These are phyloP conservation scores for Apis dorsata DNA, from an alignment of 1,140 invertebrate genomes.

Conservation along the genomic window DNA sequence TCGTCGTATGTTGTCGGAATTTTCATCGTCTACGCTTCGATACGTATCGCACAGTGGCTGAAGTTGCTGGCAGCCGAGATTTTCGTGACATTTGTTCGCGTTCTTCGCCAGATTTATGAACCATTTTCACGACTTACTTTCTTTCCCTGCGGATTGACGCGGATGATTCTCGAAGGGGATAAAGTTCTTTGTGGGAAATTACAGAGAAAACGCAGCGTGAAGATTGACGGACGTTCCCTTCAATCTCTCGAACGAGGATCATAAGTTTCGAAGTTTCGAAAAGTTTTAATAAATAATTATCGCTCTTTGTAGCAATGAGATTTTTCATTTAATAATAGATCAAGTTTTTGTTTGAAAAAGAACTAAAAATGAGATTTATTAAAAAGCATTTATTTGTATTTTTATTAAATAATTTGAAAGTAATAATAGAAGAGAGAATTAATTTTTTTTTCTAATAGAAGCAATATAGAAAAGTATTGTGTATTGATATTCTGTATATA, in stretches of 20 bases:
- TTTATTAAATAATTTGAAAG: too few relatives aligned
- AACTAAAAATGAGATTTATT: too few relatives aligned
- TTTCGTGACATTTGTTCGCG: conserved; percentile 12
- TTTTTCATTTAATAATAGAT: too few relatives aligned
- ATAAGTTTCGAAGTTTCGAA: background rate
- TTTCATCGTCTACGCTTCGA: conserved; percentile 46
- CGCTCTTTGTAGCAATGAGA: too few relatives aligned
- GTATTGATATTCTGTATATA: too few relatives aligned
- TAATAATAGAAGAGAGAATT: too few relatives aligned
- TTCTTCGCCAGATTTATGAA: conserved; percentile 19
- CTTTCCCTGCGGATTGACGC: background rate
- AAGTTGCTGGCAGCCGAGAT: background rate
- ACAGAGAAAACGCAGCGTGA: background rate
- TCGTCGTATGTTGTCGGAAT: conserved; percentile 42
- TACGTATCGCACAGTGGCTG: conserved; percentile 8
- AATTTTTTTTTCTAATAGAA: too few relatives aligned
- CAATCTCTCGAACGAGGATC: background rate
- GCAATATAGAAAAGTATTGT: too few relatives aligned
- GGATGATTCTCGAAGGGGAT: background rate
- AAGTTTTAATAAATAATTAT: too few relatives aligned
- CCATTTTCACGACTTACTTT: background rate
- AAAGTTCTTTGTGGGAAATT: background rate
- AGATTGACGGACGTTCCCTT: background rate
- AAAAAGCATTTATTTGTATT: too few relatives aligned
- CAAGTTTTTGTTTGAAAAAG: too few relatives aligned